phyloP scores from a whole-genome alignment of 1,140 invertebrate species.

The Eumeta japonica region DNA sequence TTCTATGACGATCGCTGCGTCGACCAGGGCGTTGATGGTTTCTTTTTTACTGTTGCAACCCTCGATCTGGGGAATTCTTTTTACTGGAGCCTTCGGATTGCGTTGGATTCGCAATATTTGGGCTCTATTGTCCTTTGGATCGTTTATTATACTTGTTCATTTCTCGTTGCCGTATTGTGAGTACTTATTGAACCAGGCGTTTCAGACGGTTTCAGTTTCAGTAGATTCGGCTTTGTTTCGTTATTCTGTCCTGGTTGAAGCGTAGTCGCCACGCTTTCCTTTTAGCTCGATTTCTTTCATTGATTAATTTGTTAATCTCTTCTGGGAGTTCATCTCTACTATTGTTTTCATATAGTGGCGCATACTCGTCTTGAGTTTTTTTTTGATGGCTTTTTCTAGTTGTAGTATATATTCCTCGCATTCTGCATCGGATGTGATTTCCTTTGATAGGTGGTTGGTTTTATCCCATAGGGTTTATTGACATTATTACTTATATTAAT shows the following conservation, averaged over 20 bases:
- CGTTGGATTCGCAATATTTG: conserved; percentile 6
- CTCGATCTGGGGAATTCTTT: conserved; percentile 2
- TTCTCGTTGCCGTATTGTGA: not conserved
- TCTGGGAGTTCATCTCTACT: conserved; percentile 5
- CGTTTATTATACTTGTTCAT: too few relatives aligned
- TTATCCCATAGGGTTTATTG: conserved; percentile 2
- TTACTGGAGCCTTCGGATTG: conserved; percentile 1
- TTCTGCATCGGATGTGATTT: conserved; percentile 4
- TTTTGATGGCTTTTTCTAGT: conserved; percentile 5
- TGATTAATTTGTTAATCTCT: conserved; percentile 3
- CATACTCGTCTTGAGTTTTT: conserved; percentile 1
- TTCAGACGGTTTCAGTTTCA: too few relatives aligned
- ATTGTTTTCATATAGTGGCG: too few relatives aligned
- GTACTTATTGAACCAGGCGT: too few relatives aligned
- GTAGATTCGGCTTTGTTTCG: conserved; percentile 1
- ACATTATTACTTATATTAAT: too few relatives aligned
- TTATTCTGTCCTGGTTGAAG: conserved; percentile 3
- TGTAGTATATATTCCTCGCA: conserved; percentile 5
- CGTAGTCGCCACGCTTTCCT: too few relatives aligned
- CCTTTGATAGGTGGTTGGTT: not conserved
- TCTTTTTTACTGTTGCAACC: conserved; percentile 2
- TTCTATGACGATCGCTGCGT: conserved; percentile 3
- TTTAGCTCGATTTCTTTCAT: conserved; percentile 3
- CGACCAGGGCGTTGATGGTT: too few relatives aligned
- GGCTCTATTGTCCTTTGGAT: too few relatives aligned